Percentiles rank a stretch among this genome's conserved stretches.
phyloP scores from a whole-genome alignment of 2,888 invertebrate genomes.

The Andrena camellia region DNA sequence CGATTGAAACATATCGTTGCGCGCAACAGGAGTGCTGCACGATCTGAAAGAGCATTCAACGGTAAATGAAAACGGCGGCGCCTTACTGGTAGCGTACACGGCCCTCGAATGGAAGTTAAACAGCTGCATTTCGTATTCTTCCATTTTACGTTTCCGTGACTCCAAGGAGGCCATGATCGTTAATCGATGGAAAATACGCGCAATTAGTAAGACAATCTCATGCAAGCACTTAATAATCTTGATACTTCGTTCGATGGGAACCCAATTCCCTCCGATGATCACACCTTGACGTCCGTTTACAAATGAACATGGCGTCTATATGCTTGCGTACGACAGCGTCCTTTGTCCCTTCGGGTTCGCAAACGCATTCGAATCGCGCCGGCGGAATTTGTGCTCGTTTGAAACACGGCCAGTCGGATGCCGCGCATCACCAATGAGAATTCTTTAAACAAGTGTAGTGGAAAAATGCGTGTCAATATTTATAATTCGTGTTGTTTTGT shows the following conservation, averaged over 20 bases:
- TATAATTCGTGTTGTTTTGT: too few species aligned
- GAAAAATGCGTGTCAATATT: constrained; percentile 2
- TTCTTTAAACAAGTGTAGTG: constrained; percentile 1
- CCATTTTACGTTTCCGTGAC: constrained; percentile 72
- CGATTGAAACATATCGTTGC: constrained; percentile 66
- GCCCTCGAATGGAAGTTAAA: constrained; percentile 79
- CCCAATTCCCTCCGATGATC: constrained; percentile 51
- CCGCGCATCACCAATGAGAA: neutral
- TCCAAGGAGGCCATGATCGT: constrained; percentile 69
- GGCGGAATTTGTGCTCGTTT: constrained; percentile 25
- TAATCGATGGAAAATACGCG: constrained; percentile 25
- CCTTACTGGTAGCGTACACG: constrained; percentile 78
- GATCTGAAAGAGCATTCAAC: constrained; percentile 62
- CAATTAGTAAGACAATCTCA: constrained; percentile 31
- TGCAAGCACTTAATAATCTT: constrained; percentile 51
- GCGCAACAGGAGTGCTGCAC: constrained; percentile 18
- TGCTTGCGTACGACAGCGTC: constrained; percentile 76
- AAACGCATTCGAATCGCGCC: constrained; percentile 57
- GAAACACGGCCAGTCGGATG: constrained; percentile 42
- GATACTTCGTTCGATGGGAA: constrained; percentile 38
- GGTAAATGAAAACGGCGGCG: constrained; percentile 57
- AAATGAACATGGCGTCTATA: constrained; percentile 80
- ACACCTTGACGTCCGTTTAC: constrained; percentile 80
- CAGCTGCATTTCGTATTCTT: constrained; percentile 83
- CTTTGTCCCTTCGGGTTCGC: constrained; percentile 75